Conservation (phyloP, 2,797 vertebrate species). For the Pangasius sanitwongsei region DNA sequence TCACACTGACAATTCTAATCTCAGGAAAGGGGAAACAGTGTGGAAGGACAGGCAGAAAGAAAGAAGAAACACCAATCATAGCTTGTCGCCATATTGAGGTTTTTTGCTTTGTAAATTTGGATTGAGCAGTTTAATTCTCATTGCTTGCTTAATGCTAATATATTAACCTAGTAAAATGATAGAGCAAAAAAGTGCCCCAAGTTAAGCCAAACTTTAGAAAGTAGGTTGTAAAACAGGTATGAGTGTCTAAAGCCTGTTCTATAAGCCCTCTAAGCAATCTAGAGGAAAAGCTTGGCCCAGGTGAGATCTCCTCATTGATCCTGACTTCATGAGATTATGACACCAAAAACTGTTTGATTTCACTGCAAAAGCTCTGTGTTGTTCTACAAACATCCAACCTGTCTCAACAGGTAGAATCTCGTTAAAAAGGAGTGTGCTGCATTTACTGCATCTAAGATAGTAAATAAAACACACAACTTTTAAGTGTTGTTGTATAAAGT, state of each 20-base stretch:
- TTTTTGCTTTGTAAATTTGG: not conserved
- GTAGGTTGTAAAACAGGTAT: not conserved
- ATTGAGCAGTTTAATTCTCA: not conserved
- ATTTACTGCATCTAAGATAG: conserved; percentile 25
- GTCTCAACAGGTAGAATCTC: conserved; percentile 12
- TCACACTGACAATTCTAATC: conserved; percentile 79
- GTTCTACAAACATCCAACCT: conserved; percentile 33
- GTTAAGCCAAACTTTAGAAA: not conserved
- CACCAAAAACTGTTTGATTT: conserved; percentile 31
- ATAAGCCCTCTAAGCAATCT: conserved; percentile 6
- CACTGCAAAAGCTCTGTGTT: conserved; percentile 31
- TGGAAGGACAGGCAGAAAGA: conserved; percentile 34
- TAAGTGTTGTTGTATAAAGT: conserved; percentile 30
- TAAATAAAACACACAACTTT: conserved; percentile 34
- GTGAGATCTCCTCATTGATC: conserved; percentile 31
- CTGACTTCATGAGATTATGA: conserved; percentile 26
- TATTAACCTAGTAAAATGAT: not conserved
- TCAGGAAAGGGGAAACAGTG: conserved; percentile 55
- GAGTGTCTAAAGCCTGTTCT: not conserved
- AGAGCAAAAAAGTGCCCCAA: no score
- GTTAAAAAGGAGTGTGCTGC: conserved; percentile 14
- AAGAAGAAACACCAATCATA: not conserved
- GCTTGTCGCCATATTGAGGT: not conserved
- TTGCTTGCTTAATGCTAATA: not conserved
- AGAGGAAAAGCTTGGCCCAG: conserved; percentile 28